Conservation (phyloP, 1,140 invertebrate genomes). For the Drosophila melanica region DNA sequence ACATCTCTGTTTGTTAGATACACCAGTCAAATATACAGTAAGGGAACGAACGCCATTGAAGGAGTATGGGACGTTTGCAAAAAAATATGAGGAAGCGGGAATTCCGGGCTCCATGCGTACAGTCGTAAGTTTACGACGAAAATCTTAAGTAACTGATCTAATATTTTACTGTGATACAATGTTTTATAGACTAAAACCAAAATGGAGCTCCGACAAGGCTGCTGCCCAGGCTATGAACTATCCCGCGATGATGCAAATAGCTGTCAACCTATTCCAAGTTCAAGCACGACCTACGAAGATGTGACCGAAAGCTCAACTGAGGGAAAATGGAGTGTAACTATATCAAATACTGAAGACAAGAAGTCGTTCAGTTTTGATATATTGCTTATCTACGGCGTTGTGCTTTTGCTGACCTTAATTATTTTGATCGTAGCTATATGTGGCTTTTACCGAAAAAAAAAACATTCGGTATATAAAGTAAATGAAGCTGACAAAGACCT, state of each 20-base stretch:
- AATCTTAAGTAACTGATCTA: no score
- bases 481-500: constrained; percentile 13
- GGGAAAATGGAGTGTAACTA: not conserved
- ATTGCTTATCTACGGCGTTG: not conserved
- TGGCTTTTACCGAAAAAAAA: not conserved
- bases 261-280: constrained; percentile 10
- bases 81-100: not conserved
- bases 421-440: not conserved
- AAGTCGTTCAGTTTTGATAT: not conserved
- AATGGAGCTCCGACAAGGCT: constrained; percentile 16
- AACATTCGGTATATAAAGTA: not conserved
- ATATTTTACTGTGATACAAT: no score
- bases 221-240: constrained; percentile 43
- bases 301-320: not conserved
- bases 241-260: not conserved
- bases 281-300: not conserved
- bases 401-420: not conserved
- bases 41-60: constrained; percentile 7
- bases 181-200: constrained; percentile 37
- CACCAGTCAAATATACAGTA: not conserved
- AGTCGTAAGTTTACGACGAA: constrained; percentile 3
- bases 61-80: constrained; percentile 11
- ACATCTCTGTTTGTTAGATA: not conserved
- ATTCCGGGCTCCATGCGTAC: constrained; percentile 3
- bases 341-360: not conserved